Conservation (phyloP, 2,888 invertebrate species). For the Eupithecia inturbata region DNA sequence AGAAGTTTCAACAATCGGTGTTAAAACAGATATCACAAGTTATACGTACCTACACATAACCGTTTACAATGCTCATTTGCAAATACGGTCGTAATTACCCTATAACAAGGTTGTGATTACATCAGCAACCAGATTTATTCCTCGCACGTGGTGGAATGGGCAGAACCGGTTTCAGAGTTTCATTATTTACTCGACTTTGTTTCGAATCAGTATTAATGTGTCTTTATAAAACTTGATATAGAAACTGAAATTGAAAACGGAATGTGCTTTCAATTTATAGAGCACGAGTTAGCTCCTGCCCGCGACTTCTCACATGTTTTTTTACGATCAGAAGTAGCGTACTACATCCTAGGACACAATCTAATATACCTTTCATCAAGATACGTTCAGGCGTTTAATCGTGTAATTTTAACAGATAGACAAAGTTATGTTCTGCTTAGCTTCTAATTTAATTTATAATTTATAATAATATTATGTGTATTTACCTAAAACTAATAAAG, state of each 20-base stretch:
- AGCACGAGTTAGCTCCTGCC: background rate
- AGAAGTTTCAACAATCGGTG: background rate
- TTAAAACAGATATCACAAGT: conserved; percentile 8
- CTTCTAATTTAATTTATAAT: no score
- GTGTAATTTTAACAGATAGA: no score
- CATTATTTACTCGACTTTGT: conserved; percentile 25
- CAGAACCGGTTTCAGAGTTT: conserved; percentile 36
- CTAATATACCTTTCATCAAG: no score
- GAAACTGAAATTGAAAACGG: background rate
- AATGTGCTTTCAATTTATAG: background rate
- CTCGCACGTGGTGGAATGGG: conserved; percentile 36
- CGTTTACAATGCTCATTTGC: conserved; percentile 21
- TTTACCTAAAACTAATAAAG: no score
- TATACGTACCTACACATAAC: background rate
- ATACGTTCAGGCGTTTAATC: no score
- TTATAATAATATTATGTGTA: no score
- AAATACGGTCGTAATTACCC: conserved; percentile 41
- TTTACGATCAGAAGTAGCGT: no score
- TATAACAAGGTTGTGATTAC: conserved; percentile 50
- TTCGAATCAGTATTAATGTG: background rate
- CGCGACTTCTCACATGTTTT: background rate
- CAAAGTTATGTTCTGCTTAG: no score
- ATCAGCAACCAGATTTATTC: conserved; percentile 31
- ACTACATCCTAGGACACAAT: no score
- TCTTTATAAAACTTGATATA: background rate